Evolutionary conservation across 2,888 invertebrate genomes (phyloP).

Genomic region (Leptopilina myrica): DNA sequence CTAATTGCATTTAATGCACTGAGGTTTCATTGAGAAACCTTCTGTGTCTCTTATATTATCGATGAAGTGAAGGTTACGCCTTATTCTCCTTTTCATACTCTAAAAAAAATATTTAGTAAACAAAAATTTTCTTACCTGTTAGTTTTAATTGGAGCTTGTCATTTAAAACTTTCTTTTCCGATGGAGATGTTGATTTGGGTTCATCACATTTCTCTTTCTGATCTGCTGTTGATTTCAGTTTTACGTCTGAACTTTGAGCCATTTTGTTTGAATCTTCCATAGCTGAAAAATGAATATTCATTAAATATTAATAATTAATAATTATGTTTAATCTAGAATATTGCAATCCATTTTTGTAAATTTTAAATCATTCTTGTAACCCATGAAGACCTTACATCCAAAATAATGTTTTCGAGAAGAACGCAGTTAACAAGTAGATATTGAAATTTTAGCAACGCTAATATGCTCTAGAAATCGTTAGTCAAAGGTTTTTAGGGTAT

Average conservation of each 20-base stretch:
- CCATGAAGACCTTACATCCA: too few species aligned
- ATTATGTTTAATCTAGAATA: too few species aligned
- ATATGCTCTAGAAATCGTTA: too few species aligned
- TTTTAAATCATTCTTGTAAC: too few species aligned
- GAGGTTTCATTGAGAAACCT: constrained; percentile 49
- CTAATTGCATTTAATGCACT: constrained; percentile 31
- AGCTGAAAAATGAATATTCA: constrained; percentile 54
- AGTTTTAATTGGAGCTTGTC: constrained; percentile 71
- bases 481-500: too few species aligned
- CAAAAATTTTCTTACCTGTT: constrained; percentile 65
- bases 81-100: constrained; percentile 52
- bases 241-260: constrained; percentile 70
- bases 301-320: too few species aligned
- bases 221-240: constrained; percentile 68
- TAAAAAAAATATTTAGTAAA: constrained; percentile 43
- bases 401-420: too few species aligned
- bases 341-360: too few species aligned
- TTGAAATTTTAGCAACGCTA: too few species aligned
- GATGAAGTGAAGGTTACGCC: constrained; percentile 44
- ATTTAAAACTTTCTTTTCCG: constrained; percentile 71
- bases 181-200: constrained; percentile 70
- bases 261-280: constrained; percentile 73
- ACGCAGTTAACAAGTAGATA: too few species aligned
- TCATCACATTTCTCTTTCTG: constrained; percentile 71
- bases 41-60: constrained; percentile 40